Evolutionary conservation across 1,140 invertebrate species (phyloP), one percentile per base, ranked within the genome.

Genomic region (Drosophila seguyi): DNA sequence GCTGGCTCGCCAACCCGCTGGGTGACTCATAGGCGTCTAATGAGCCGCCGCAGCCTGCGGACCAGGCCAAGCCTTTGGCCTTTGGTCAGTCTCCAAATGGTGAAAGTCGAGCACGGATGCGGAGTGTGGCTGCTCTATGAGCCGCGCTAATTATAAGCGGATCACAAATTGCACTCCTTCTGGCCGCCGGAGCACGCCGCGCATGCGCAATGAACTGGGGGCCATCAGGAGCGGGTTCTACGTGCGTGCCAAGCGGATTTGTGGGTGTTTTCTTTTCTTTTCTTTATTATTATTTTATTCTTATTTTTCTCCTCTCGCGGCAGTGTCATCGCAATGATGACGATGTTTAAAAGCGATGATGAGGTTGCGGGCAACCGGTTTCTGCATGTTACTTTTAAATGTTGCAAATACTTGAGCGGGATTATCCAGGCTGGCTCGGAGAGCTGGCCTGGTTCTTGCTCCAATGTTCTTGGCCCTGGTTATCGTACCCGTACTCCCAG

Each of bases 161-260:
- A 53, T 62, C 60, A 63, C 65, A 59, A 62, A 73, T 58, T 72
- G 68, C 52, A 55, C 68, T 59, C 52, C 68, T 72, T 72, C 42
- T 57, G 29, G 52, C 56, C 60, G 36, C 2, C 36, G 38, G 62
- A 61, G 80, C 85, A 69, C 55, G 85, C 52, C 61, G 79, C 86
- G 85, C 85, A 90, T 90, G 85, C 76, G 85, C 86, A 90, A 90
- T 90, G 86, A 90, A 74, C 71, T 50, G 55, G 20, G 39, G 41
- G 34, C 44, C 65, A 38, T 41, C 38, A 34, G 38, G 61, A 42
- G 45, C 22, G 41, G 20, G 45, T 44, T 68, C 71, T 91, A 88
- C 88, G 88, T 91, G 87, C 80, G 77, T 91, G 83, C 87, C 80
- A 91, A 91, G 75, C 87, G 87, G 87, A 91, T 91, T 91, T 88